These are phyloP conservation scores for Hycleus phaleratus DNA, from an alignment of 1,140 invertebrate genomes.

Conservation along the genomic window DNA sequence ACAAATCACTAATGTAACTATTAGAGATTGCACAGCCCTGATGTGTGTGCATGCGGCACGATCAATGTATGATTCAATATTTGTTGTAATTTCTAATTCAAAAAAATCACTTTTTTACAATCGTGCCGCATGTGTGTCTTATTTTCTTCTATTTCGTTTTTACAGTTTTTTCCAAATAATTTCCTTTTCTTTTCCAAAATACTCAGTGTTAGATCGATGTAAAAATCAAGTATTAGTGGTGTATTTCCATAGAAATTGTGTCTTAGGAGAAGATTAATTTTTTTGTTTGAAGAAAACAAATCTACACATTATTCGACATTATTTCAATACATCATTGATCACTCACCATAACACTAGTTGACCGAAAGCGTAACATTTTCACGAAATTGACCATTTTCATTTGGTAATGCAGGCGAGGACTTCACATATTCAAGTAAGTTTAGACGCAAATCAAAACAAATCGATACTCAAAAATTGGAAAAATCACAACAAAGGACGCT, in stretches of 20 bases:
- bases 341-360: background rate
- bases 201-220: background rate
- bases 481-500: background rate
- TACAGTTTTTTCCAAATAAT: too few relatives aligned
- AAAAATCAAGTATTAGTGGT: background rate
- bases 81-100: too few relatives aligned
- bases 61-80: too few relatives aligned
- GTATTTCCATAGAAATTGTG: background rate
- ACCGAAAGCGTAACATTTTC: background rate
- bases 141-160: too few relatives aligned
- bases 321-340: background rate
- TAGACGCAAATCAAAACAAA: background rate
- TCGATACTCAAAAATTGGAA: background rate
- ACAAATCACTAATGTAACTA: too few relatives aligned
- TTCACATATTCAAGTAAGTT: conserved; percentile 35
- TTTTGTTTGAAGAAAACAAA: background rate
- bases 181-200: too few relatives aligned
- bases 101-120: too few relatives aligned
- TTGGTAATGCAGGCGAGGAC: conserved; percentile 32
- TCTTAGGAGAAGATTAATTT: background rate
- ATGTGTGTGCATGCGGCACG: too few relatives aligned
- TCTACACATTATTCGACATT: background rate
- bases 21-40: too few relatives aligned
- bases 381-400: conserved; percentile 9
- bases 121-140: too few relatives aligned